Conservation (phyloP, 2,797 vertebrate genomes). For the Liparis tanakae region DNA sequence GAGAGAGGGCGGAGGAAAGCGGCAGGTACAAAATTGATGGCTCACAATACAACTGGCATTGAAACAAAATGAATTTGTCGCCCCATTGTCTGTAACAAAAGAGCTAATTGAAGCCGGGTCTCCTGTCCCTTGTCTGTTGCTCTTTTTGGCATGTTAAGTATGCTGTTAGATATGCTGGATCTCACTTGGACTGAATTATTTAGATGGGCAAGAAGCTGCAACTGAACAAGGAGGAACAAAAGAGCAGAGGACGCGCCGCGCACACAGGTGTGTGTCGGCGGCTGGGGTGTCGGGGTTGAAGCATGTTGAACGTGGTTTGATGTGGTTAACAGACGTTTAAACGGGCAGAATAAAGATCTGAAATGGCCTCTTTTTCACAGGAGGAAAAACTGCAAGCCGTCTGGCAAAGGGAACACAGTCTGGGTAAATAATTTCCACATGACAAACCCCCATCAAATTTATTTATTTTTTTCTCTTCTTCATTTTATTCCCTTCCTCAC, state of each 20-base stretch:
- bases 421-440: conserved; percentile 20
- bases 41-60: conserved; percentile 78
- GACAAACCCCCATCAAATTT: conserved; percentile 27
- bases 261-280: conserved; percentile 48
- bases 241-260: conserved; percentile 45
- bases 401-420: background rate
- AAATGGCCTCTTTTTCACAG: background rate
- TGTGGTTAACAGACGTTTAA: conserved; percentile 8
- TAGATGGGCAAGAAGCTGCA: conserved; percentile 79
- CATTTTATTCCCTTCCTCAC: conserved; percentile 18
- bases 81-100: conserved; percentile 91
- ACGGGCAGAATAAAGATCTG: background rate
- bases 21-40: conserved; percentile 85
- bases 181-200: conserved; percentile 92
- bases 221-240: conserved; percentile 73
- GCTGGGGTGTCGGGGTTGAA: background rate
- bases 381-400: background rate
- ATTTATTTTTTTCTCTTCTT: background rate
- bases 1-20: conserved; percentile 75
- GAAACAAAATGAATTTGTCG: conserved; percentile 87
- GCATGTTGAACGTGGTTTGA: conserved; percentile 16
- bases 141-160: conserved; percentile 90
- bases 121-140: conserved; percentile 85
- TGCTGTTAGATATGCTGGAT: conserved; percentile 91
- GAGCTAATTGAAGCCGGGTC: conserved; percentile 89